Percentiles rank a stretch among this genome's conserved stretches.
Conservation (phyloP, 2,113 vertebrate genomes). For the Cinclus cinclus region DNA sequence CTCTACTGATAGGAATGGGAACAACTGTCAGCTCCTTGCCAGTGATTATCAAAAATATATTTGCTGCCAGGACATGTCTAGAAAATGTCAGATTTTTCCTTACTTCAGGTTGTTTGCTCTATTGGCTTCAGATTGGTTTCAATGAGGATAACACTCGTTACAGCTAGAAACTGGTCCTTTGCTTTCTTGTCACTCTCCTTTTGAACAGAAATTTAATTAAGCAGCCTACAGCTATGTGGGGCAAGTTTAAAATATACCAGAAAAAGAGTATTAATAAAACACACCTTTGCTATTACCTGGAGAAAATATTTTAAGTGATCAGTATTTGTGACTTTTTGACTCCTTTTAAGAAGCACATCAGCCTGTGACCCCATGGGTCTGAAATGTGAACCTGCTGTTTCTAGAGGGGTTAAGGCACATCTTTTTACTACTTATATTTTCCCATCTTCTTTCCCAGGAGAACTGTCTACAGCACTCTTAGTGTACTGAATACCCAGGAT, state of each 20-base stretch:
- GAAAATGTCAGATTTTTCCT: not conserved
- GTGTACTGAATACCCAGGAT: not conserved
- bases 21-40: not conserved
- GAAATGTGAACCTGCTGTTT: not conserved
- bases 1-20: not conserved
- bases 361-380: not conserved
- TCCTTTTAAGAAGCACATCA: not conserved
- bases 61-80: not conserved
- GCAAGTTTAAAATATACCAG: not conserved
- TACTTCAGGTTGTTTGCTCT: not conserved
- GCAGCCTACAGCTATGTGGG: not conserved
- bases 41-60: not conserved
- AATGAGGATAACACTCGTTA: not conserved
- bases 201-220: not conserved
- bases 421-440: not conserved
- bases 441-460: not conserved
- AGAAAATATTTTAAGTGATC: not conserved
- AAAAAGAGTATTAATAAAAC: not conserved
- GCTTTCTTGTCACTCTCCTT: not conserved
- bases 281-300: not conserved
- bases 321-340: not conserved
- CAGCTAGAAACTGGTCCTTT: not conserved
- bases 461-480: not conserved
- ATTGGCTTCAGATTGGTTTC: not conserved
- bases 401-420: not conserved